Percentiles rank a stretch among this genome's conserved stretches.
Evolutionary conservation across 2,113 vertebrate genomes (phyloP).

Genomic region (Scortum barcoo): DNA sequence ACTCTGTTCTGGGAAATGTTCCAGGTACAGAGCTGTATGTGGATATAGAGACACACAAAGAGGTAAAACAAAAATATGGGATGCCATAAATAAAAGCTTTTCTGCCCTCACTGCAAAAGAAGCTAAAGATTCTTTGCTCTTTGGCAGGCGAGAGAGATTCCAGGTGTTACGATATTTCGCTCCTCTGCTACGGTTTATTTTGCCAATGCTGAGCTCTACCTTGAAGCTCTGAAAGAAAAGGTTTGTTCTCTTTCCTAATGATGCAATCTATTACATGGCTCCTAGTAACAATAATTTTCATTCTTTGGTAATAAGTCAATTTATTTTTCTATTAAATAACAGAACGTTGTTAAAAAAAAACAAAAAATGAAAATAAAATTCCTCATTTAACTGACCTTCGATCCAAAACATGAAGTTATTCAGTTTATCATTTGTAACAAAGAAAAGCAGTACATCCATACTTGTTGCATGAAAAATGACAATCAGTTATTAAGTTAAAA

Average conservation of each 20-base stretch:
- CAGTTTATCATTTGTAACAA: background rate
- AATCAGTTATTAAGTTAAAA: background rate
- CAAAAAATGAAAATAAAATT: background rate
- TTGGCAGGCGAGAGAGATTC: conserved; percentile 89
- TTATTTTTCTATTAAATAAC: background rate
- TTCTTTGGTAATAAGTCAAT: background rate
- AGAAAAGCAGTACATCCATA: background rate
- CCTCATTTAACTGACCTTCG: background rate
- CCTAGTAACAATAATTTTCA: background rate
- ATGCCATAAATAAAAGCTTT: conserved; percentile 10
- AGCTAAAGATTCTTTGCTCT: background rate
- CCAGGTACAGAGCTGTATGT: conserved; percentile 90
- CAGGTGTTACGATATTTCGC: conserved; percentile 93
- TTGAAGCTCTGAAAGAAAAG: conserved; percentile 91
- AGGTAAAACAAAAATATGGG: conserved; percentile 79
- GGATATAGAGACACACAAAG: conserved; percentile 88
- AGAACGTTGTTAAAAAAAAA: background rate
- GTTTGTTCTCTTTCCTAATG: conserved; percentile 71
- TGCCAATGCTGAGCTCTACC: conserved; percentile 94
- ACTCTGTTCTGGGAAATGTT: conserved; percentile 92
- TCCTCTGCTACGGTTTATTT: conserved; percentile 96
- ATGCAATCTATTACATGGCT: background rate
- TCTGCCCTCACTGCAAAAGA: background rate
- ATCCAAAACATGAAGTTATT: background rate
- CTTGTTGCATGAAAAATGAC: background rate